These are phyloP conservation scores for Ariolimax columbianus DNA, from an alignment of 2,888 invertebrate species.

Conservation along the genomic window DNA sequence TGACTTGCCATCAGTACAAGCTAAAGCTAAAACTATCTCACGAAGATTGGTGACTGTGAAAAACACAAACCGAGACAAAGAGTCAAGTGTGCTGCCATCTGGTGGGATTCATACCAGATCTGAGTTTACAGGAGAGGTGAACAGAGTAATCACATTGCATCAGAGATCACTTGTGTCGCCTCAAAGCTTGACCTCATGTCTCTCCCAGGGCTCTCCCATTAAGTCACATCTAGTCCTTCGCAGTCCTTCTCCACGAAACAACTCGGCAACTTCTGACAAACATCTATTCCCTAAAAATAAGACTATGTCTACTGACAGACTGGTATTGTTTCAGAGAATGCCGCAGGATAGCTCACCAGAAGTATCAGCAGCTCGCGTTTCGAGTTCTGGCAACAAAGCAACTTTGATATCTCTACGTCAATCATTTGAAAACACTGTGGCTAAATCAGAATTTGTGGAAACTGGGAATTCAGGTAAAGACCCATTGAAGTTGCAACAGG, in stretches of 20 bases:
- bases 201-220: not conserved
- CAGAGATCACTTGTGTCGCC: slow-evolving; percentile 4
- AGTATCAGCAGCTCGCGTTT: not conserved
- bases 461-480: not conserved
- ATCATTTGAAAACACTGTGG: not conserved
- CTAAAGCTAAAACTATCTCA: not conserved
- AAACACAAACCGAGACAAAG: not conserved
- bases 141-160: not conserved
- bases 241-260: not conserved
- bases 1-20: not conserved
- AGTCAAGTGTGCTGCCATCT: not conserved
- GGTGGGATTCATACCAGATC: not conserved
- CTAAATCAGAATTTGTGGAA: not conserved
- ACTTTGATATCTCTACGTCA: not conserved
- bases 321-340: not conserved
- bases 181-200: not conserved
- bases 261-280: not conserved
- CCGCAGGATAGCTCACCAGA: not conserved
- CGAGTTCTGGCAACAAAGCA: not conserved
- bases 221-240: not conserved
- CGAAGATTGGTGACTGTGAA: not conserved
- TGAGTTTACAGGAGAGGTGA: not conserved
- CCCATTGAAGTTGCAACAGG: not conserved
- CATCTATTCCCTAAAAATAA: not conserved
- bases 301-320: not conserved